Base-by-base conservation (phyloP, 2,888 invertebrate genomes). In the Agrenia bidenticulata region DNA sequence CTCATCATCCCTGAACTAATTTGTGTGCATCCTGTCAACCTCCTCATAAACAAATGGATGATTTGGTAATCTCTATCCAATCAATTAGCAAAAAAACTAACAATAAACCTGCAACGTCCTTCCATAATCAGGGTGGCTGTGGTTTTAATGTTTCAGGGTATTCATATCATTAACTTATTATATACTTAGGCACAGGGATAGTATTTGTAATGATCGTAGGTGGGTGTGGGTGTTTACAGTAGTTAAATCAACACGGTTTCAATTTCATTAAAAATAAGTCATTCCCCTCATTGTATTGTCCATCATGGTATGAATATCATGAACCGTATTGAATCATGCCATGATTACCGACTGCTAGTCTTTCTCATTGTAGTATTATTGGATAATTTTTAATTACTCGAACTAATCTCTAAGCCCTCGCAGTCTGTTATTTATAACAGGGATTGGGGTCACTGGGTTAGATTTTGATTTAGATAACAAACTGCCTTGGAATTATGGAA, bases 361-460 rank as follows among this genome's bases (percentile, higher is more conserved):
- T 39, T 11, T 39, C 39, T 11, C 15, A 15, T 7, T 39, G 39
- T 4, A 45, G 45, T 45, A 45, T 15, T 9, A 15, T 45, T 45
- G 15, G 45, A 15, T 45, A 45, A 45, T 45, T 45, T 45, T 45
- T 45, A 45, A 45, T 45, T 15, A 45, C 45, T 45, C 9, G 45
- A 45, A 17, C 45, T 4, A 45, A 45, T 45, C 45, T 45, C 15
- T 5, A n/a, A 17, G 4, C 9, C 45, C 2, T n/a, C 15, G 5
- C 9, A 15, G 5, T 19, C 45, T 45, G 15, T 45, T 45, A 45
- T 17, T 45, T 45, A 5, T 45, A 11, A 15, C 7, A 11, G 15
- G n/a, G 19, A 45, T 45, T 45, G 45, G 45, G 45, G 45, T 45
- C 45, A 45, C 45, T 15, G n/a, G 45, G 5, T n/a, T 45, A 15